Percentiles rank a stretch among this genome's conserved stretches.
Evolutionary conservation across 2,113 vertebrate genomes (phyloP).

Genomic region (Conger conger): DNA sequence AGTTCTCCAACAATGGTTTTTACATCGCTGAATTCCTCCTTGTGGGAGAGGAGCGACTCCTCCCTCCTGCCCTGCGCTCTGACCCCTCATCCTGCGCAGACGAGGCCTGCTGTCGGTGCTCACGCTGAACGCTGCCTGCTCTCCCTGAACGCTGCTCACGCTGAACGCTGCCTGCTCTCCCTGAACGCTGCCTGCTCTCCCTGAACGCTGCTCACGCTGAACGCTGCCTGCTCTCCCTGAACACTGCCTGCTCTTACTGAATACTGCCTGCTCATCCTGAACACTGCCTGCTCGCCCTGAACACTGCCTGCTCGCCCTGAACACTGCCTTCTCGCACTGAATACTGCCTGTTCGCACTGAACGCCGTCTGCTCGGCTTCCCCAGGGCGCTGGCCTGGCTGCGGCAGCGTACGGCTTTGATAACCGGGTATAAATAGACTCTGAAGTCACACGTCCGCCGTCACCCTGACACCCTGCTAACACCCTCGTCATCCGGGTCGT

Average conservation of each 20-base stretch:
- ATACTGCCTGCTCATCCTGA: background rate
- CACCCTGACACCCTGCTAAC: background rate
- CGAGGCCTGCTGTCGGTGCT: background rate
- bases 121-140: background rate
- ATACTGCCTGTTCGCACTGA: too few relatives aligned
- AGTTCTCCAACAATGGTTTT: background rate
- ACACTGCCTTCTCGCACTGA: too few relatives aligned
- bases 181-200: background rate
- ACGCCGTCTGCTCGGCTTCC: too few relatives aligned
- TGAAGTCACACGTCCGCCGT: background rate
- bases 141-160: background rate
- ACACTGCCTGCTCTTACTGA: background rate
- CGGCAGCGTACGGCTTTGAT: background rate
- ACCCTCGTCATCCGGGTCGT: background rate
- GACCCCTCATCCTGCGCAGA: background rate
- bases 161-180: background rate
- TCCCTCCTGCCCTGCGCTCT: background rate
- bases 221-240: too few relatives aligned
- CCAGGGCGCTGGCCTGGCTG: background rate
- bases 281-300: background rate
- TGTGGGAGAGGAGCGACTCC: background rate
- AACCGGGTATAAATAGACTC: constrained; percentile 13
- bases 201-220: background rate
- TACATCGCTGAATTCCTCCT: background rate
- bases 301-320: background rate